Conservation (phyloP, 2,888 invertebrate genomes). For the Graphium colonna region DNA sequence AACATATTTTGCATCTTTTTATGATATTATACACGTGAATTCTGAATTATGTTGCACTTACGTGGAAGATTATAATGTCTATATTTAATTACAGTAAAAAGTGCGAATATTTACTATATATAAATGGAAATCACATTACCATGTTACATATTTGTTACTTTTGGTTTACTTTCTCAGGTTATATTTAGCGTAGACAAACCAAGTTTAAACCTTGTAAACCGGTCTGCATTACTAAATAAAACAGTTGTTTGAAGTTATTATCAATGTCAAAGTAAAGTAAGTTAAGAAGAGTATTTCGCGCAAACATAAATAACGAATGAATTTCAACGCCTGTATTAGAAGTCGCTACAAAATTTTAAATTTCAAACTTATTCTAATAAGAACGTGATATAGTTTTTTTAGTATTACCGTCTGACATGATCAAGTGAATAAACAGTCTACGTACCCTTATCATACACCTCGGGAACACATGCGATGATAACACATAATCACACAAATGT, state of each 20-base stretch:
- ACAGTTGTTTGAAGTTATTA: conserved; percentile 17
- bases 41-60: too few species aligned
- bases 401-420: conserved; percentile 44
- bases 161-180: conserved; percentile 4
- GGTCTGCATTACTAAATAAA: conserved; percentile 14
- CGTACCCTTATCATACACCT: conserved; percentile 74
- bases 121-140: neutral
- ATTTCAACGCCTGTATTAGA: neutral
- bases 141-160: neutral
- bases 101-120: neutral
- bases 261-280: conserved; percentile 17
- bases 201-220: conserved; percentile 18
- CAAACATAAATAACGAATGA: neutral
- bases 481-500: conserved; percentile 72
- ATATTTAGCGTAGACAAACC: conserved; percentile 11
- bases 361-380: conserved; percentile 19
- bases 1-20: neutral
- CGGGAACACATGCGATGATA: conserved; percentile 59
- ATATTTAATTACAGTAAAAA: neutral
- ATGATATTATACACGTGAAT: neutral
- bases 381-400: conserved; percentile 20
- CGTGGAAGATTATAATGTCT: too few species aligned
- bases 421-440: conserved; percentile 44
- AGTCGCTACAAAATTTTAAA: conserved; percentile 8
- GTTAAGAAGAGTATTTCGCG: neutral